Conservation (phyloP, 2,888 invertebrate genomes). For the Cryptosula pallasiana region DNA sequence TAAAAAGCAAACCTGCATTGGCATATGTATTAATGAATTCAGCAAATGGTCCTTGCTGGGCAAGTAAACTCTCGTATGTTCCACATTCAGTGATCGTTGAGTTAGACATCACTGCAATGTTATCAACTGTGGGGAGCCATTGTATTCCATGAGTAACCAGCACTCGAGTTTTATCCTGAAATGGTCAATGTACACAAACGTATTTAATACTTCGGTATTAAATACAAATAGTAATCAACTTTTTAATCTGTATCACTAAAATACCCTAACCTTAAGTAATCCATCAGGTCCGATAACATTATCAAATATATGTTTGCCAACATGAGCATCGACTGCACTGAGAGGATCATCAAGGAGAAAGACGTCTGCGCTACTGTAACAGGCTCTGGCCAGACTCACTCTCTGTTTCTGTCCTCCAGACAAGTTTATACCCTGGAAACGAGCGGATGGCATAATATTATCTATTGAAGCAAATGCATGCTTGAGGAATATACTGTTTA, state of each 20-base stretch:
- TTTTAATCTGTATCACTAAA: too few species aligned
- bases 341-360: slow-evolving; percentile 53
- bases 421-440: slow-evolving; percentile 49
- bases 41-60: slow-evolving; percentile 64
- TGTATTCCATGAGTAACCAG: slow-evolving; percentile 93
- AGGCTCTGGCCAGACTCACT: slow-evolving; percentile 48
- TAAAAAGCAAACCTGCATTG: slow-evolving; percentile 48
- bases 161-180: slow-evolving; percentile 65
- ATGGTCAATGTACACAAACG: too few species aligned
- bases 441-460: too few species aligned
- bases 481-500: too few species aligned
- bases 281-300: slow-evolving; percentile 47
- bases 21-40: slow-evolving; percentile 58
- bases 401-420: slow-evolving; percentile 52
- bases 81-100: slow-evolving; percentile 85
- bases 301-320: slow-evolving; percentile 51
- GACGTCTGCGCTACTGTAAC: slow-evolving; percentile 47
- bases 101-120: slow-evolving; percentile 80
- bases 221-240: too few species aligned
- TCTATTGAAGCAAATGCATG: too few species aligned
- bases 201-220: too few species aligned
- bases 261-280: slow-evolving; percentile 41
- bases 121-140: slow-evolving; percentile 82
- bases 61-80: slow-evolving; percentile 79
- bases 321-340: slow-evolving; percentile 53